phyloP scores from a whole-genome alignment of 2,113 vertebrate species.

The Opisthocomus hoazin region DNA sequence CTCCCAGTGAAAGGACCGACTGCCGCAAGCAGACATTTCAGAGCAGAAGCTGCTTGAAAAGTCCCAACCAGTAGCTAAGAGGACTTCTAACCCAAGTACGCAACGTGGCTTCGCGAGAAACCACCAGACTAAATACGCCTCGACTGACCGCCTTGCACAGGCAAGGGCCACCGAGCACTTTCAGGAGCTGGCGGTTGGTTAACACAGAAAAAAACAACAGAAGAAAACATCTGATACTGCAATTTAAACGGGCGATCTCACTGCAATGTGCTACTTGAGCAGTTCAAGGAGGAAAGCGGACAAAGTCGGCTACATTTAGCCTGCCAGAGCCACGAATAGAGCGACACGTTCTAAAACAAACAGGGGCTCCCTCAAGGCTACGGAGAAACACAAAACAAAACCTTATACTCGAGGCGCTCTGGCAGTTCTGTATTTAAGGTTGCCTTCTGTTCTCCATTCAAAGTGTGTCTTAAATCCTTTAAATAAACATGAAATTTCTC shows the following conservation, averaged over 20 bases:
- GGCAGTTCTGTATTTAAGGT: neutral
- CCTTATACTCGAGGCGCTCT: neutral
- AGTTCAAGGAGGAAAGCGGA: neutral
- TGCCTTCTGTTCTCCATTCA: neutral
- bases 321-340: neutral
- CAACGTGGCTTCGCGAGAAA: neutral
- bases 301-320: neutral
- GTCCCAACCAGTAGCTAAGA: neutral
- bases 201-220: neutral
- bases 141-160: neutral
- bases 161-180: neutral
- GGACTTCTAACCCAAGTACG: neutral
- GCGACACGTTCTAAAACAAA: neutral
- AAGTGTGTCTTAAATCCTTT: neutral
- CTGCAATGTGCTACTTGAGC: neutral
- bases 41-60: neutral
- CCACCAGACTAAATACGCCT: neutral
- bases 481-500: conserved; percentile 13
- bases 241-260: neutral
- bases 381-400: neutral
- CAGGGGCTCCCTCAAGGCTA: neutral
- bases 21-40: neutral
- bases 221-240: neutral
- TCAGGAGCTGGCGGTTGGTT: neutral
- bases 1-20: neutral